Percentiles rank a stretch among this genome's conserved stretches.
These are phyloP conservation scores for Microcaecilia unicolor DNA, from an alignment of 2,797 vertebrate genomes.

Conservation along the genomic window DNA sequence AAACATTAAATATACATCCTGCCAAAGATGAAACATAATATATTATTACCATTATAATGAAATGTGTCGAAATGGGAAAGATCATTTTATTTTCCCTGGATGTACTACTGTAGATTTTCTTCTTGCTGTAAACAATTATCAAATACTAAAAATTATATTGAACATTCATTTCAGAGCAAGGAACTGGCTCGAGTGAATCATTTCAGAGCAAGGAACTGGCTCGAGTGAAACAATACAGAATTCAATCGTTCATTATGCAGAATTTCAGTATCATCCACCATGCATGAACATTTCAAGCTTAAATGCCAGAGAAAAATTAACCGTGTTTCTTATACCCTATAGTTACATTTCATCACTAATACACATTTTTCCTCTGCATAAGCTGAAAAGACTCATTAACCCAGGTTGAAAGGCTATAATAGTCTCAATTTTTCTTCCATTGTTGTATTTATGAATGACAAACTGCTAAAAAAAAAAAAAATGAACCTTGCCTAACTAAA, in stretches of 20 bases:
- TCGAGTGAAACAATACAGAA: slow-evolving; percentile 58
- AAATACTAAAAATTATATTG: slow-evolving; percentile 69
- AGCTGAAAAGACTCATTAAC: slow-evolving; percentile 37
- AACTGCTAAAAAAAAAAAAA: slow-evolving; percentile 45
- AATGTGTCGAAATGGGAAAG: slow-evolving; percentile 31
- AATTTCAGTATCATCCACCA: slow-evolving; percentile 54
- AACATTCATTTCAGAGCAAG: slow-evolving; percentile 56
- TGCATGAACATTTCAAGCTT: slow-evolving; percentile 35
- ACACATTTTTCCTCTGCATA: slow-evolving; percentile 29
- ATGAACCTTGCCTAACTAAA: slow-evolving; percentile 51
- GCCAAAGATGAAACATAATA: slow-evolving; percentile 26
- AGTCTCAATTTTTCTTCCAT: slow-evolving; percentile 35
- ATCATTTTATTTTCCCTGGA: slow-evolving; percentile 15
- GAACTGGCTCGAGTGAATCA: slow-evolving; percentile 64
- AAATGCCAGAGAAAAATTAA: slow-evolving; percentile 37
- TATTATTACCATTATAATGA: slow-evolving; percentile 29
- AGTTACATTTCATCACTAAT: slow-evolving; percentile 22
- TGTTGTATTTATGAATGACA: slow-evolving; percentile 38
- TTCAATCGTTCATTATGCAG: slow-evolving; percentile 54
- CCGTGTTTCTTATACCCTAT: slow-evolving; percentile 8
- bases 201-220: slow-evolving; percentile 62
- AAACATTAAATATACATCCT: slow-evolving; percentile 29
- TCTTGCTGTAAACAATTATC: slow-evolving; percentile 47
- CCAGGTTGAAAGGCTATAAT: slow-evolving; percentile 38
- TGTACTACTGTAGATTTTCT: slow-evolving; percentile 34